A percentile compares a stretch with the other conserved stretches of the same genome.
Conservation (phyloP, 2,113 vertebrate species). For the Clarias gariepinus region DNA sequence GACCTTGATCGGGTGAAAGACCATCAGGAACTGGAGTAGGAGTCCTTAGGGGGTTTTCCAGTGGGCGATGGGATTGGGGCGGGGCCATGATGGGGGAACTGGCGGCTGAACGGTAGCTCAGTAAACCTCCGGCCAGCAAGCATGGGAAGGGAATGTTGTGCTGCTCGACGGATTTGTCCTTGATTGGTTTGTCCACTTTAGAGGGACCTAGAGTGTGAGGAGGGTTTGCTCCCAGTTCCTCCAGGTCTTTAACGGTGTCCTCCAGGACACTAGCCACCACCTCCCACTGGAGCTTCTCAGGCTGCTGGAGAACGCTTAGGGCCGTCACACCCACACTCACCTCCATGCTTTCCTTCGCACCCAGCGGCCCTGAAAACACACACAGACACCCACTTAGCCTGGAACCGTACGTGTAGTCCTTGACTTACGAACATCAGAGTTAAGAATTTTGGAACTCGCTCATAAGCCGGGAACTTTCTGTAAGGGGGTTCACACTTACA, state of each 20-base stretch:
- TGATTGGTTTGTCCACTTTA: slow-evolving; percentile 87
- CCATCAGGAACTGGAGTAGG: slow-evolving; percentile 88
- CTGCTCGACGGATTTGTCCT: slow-evolving; percentile 90
- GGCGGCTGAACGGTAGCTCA: slow-evolving; percentile 91
- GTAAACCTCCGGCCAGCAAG: slow-evolving; percentile 91
- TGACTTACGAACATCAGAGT: too few species aligned
- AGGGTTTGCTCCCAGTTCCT: slow-evolving; percentile 95
- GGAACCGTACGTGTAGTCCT: too few species aligned
- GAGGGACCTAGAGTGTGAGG: slow-evolving; percentile 76
- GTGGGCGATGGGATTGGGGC: slow-evolving; percentile 74
- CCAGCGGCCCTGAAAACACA: slow-evolving; percentile 81
- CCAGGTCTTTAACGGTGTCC: slow-evolving; percentile 97
- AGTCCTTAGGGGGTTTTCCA: slow-evolving; percentile 90
- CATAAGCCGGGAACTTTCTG: too few species aligned
- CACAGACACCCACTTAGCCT: background rate
- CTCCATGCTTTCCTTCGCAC: slow-evolving; percentile 94
- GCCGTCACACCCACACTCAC: slow-evolving; percentile 92
- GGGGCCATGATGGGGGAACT: slow-evolving; percentile 83
- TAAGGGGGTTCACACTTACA: too few species aligned
- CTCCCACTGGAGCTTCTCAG: slow-evolving; percentile 98
- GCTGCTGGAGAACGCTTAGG: slow-evolving; percentile 94
- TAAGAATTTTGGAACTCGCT: too few species aligned
- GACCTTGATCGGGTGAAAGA: slow-evolving; percentile 82
- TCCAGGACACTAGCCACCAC: slow-evolving; percentile 96
- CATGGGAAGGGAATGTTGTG: slow-evolving; percentile 99